These are phyloP conservation scores for Heptranchias perlo DNA, from an alignment of 2,113 vertebrate species.

Conservation along the genomic window DNA sequence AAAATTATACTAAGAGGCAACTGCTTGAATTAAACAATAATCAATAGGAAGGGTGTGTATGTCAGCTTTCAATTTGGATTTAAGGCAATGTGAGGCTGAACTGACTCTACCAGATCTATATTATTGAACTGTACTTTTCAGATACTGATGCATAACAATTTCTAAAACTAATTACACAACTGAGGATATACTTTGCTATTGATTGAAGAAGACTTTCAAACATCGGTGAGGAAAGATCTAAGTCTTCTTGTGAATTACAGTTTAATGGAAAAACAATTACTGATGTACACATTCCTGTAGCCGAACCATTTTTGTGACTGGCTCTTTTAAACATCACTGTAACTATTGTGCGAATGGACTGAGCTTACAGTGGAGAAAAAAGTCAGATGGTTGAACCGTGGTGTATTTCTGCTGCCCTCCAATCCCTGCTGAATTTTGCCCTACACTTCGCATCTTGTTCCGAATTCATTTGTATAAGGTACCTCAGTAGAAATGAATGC, in stretches of 20 bases:
- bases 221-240: background rate
- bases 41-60: background rate
- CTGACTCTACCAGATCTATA: constrained; percentile 6
- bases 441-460: background rate
- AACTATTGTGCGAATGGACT: background rate
- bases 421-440: background rate
- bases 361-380: background rate
- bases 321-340: background rate
- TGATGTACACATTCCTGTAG: background rate
- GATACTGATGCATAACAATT: constrained; percentile 30
- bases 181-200: constrained; percentile 9
- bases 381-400: too few species aligned
- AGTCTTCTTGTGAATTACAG: background rate
- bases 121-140: constrained; percentile 21
- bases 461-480: background rate
- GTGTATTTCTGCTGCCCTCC: background rate
- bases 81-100: background rate
- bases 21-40: background rate
- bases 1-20: background rate
- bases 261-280: constrained; percentile 23
- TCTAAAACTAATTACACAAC: constrained; percentile 30
- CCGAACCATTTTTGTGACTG: background rate
- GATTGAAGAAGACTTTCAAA: constrained; percentile 29
- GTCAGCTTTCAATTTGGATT: constrained; percentile 30
- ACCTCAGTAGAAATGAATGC: too few species aligned